phyloP scores from a whole-genome alignment of 2,113 vertebrate genomes.

The Misgurnus mizolepis region DNA sequence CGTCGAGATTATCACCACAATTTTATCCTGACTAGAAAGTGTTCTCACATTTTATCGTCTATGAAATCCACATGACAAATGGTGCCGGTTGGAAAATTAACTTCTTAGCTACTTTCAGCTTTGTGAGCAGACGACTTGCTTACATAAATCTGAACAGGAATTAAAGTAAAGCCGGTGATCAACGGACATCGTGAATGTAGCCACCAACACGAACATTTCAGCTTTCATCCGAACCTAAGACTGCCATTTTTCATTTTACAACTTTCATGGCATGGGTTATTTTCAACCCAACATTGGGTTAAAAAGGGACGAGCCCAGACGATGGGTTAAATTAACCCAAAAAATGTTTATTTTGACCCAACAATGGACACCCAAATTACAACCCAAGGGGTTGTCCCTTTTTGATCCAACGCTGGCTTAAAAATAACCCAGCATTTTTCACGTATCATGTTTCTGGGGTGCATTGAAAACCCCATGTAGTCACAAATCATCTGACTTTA shows the following conservation, averaged over 20 bases:
- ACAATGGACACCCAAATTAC: too few relatives aligned
- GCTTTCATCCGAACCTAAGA: slow-evolving; percentile 45
- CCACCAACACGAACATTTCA: neutral
- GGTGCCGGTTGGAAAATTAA: neutral
- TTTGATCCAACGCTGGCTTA: too few relatives aligned
- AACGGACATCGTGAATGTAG: slow-evolving; percentile 5
- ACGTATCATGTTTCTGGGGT: slow-evolving; percentile 33
- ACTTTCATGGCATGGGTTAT: slow-evolving; percentile 53
- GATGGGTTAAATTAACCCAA: too few relatives aligned
- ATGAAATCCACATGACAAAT: neutral
- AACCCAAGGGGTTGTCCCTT: too few relatives aligned
- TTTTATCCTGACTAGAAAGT: slow-evolving; percentile 22
- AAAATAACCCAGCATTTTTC: too few relatives aligned
- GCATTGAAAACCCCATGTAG: slow-evolving; percentile 13
- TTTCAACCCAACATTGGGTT: too few relatives aligned
- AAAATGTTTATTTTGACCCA: too few relatives aligned
- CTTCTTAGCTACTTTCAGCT: neutral
- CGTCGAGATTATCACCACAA: neutral
- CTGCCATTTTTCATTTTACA: slow-evolving; percentile 61
- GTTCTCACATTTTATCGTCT: neutral
- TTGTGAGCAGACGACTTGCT: slow-evolving; percentile 25
- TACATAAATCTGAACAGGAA: neutral
- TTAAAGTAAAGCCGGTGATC: neutral
- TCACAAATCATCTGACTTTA: neutral
- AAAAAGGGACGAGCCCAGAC: too few relatives aligned